phyloP scores from a whole-genome alignment of 2,797 vertebrate species.

The Dendrocincla tyrannina region DNA sequence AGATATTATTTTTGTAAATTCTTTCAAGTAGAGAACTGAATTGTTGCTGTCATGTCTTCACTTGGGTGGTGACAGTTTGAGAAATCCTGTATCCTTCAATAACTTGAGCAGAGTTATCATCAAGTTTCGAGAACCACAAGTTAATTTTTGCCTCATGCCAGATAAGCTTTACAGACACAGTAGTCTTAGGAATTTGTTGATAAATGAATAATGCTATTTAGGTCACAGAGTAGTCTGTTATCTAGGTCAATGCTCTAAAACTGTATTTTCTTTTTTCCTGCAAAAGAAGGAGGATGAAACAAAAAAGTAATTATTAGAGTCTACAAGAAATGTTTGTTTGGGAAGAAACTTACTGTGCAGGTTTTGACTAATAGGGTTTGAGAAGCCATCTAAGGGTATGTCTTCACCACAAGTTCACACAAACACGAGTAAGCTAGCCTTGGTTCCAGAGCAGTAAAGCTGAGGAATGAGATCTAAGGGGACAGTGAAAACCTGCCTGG shows the following conservation, averaged over 20 bases:
- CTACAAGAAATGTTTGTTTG: neutral
- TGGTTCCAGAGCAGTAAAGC: neutral
- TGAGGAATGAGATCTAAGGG: neutral
- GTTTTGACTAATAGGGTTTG: neutral
- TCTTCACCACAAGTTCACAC: neutral
- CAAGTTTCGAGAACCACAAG: neutral
- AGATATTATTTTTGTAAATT: neutral
- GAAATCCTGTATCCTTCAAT: neutral
- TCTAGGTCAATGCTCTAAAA: neutral
- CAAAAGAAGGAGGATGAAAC: neutral
- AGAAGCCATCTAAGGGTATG: neutral
- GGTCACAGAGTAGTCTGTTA: neutral
- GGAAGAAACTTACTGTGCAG: neutral
- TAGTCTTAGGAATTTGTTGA: neutral
- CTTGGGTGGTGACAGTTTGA: neutral
- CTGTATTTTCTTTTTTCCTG: neutral
- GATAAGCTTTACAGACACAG: neutral
- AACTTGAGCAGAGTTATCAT: neutral
- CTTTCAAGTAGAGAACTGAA: neutral
- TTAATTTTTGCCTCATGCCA: neutral
- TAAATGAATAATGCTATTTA: neutral
- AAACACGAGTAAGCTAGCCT: neutral
- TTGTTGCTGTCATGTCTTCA: neutral
- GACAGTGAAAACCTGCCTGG: neutral
- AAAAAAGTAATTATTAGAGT: neutral